These are phyloP conservation scores for Augiades crinisus DNA, from an alignment of 2,888 invertebrate genomes.

Conservation along the genomic window DNA sequence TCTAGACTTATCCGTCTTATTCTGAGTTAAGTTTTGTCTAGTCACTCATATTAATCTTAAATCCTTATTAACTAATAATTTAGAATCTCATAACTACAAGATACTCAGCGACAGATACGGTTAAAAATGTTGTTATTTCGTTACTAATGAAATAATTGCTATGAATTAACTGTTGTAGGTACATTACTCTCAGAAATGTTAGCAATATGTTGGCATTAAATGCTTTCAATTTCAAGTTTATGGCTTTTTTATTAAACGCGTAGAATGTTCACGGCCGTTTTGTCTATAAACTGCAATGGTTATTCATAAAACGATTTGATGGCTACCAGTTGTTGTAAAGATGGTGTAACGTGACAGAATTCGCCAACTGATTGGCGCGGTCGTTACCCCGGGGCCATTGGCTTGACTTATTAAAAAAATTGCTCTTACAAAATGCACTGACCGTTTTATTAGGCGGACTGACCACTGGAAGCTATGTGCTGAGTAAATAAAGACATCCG, in stretches of 20 bases:
- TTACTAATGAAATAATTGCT: conserved; percentile 14
- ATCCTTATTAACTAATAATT: background rate
- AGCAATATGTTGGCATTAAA: background rate
- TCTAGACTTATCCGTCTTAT: too few species aligned
- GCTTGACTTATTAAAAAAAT: conserved; percentile 32
- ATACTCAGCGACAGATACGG: background rate
- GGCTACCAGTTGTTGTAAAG: background rate
- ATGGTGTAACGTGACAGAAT: conserved; percentile 18
- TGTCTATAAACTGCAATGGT: background rate
- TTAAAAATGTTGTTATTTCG: conserved; percentile 10
- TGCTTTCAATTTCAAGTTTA: conserved; percentile 17
- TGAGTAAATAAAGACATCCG: background rate
- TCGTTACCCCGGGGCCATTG: conserved; percentile 29
- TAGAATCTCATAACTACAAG: background rate
- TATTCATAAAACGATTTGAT: conserved; percentile 27
- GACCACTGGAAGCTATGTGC: conserved; percentile 7
- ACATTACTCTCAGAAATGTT: background rate
- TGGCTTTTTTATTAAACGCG: background rate
- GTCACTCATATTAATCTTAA: background rate
- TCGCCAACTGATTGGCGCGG: conserved; percentile 30
- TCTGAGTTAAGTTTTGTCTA: too few species aligned
- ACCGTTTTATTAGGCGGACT: conserved; percentile 14
- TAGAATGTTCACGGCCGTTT: background rate
- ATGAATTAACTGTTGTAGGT: background rate
- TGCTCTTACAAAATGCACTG: conserved; percentile 26